phyloP scores from a whole-genome alignment of 35 echinoderm and acorn worm species.

The Lytechinus variegatus region DNA sequence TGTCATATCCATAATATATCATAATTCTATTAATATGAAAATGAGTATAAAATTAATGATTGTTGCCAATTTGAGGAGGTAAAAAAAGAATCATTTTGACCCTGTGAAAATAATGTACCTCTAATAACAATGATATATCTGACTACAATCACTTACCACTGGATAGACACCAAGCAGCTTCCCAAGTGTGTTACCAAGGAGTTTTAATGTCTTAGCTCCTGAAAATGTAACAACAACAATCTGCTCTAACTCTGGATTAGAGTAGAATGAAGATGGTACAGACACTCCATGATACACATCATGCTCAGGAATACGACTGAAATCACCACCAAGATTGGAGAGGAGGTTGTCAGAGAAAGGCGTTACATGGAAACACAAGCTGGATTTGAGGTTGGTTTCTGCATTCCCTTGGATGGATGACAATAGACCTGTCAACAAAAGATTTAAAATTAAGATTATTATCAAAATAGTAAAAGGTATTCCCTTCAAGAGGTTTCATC shows the following conservation, averaged over 20 bases:
- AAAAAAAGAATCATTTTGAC: too few relatives aligned
- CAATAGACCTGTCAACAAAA: conserved; percentile 67
- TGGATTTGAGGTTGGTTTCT: conserved; percentile 49
- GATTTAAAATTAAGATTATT: too few relatives aligned
- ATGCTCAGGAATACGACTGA: conserved; percentile 64
- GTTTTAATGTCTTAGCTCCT: conserved; percentile 69
- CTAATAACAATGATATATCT: too few relatives aligned
- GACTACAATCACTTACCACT: conserved; percentile 55
- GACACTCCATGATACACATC: conserved; percentile 61
- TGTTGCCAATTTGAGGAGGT: too few relatives aligned
- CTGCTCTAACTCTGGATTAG: conserved; percentile 94
- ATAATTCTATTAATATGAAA: too few relatives aligned
- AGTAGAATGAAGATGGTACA: conserved; percentile 73
- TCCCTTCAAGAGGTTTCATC: too few relatives aligned
- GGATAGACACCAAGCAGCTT: conserved; percentile 82
- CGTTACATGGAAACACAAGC: conserved; percentile 83
- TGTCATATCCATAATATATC: too few relatives aligned
- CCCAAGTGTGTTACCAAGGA: conserved; percentile 68
- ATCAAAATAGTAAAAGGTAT: too few relatives aligned
- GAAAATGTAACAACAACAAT: conserved; percentile 85
- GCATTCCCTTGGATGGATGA: conserved; percentile 66
- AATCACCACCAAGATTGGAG: conserved; percentile 77
- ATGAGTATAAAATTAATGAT: too few relatives aligned
- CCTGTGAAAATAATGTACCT: too few relatives aligned
- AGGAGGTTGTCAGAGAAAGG: conserved; percentile 82